These are phyloP conservation scores for Perizoma flavofasciatum DNA, from an alignment of 2,888 invertebrate species.

Conservation along the genomic window DNA sequence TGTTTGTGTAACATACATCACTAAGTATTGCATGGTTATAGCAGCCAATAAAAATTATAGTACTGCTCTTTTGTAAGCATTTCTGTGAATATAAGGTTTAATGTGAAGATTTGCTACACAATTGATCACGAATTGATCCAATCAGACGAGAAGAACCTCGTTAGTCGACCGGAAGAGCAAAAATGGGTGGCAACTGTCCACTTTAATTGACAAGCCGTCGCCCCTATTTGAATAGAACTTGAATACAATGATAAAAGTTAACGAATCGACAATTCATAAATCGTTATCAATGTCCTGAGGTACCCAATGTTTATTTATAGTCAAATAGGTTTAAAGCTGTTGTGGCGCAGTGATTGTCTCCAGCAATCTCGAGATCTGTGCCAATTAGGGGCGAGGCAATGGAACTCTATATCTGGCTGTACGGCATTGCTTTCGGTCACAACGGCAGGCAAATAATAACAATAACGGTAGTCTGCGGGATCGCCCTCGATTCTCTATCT, in stretches of 20 bases:
- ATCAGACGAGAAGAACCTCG: conserved; percentile 30
- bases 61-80: not conserved
- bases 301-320: conserved; percentile 23
- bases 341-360: conserved; percentile 33
- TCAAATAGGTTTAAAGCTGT: conserved; percentile 24
- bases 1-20: not conserved
- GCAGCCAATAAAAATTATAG: too few relatives aligned
- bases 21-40: not conserved
- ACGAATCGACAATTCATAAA: conserved; percentile 36
- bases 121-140: conserved; percentile 21
- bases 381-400: conserved; percentile 39
- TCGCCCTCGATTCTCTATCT: conserved; percentile 52
- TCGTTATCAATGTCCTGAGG: conserved; percentile 10
- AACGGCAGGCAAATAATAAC: conserved; percentile 53
- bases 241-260: conserved; percentile 39
- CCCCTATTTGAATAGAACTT: conserved; percentile 30
- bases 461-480: conserved; percentile 52
- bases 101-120: conserved; percentile 10
- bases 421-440: conserved; percentile 28
- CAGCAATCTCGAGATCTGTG: conserved; percentile 35
- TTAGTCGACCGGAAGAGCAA: conserved; percentile 32
- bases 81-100: conserved; percentile 8
- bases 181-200: conserved; percentile 27
- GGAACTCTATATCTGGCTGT: conserved; percentile 31
- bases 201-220: conserved; percentile 36